Percentiles rank a stretch among this genome's conserved stretches.
phyloP scores from a whole-genome alignment of 2,888 invertebrate genomes.

The Bruchidius siliquastri region DNA sequence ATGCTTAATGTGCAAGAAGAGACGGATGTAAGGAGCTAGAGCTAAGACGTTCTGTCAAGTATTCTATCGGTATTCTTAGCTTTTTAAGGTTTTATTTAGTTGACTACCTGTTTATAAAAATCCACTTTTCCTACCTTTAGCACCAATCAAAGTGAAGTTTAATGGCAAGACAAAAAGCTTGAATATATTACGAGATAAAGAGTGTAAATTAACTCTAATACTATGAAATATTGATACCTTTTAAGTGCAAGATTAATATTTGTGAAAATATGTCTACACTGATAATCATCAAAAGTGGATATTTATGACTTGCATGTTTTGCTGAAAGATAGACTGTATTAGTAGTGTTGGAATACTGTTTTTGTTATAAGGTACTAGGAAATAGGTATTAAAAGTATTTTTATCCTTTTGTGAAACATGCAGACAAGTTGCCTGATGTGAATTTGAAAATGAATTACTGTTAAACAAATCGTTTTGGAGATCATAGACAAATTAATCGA shows the following conservation, averaged over 20 bases:
- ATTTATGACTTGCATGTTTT: not conserved
- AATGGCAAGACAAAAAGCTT: too few species aligned
- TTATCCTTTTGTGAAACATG: not conserved
- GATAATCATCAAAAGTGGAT: not conserved
- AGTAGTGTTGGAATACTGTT: not conserved
- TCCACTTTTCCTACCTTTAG: not conserved
- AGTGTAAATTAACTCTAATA: too few species aligned
- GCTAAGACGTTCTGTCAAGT: not conserved
- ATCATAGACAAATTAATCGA: too few species aligned
- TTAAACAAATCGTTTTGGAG: not conserved
- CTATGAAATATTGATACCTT: too few species aligned
- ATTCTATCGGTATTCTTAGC: not conserved
- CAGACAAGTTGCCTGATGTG: not conserved
- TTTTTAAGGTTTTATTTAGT: not conserved
- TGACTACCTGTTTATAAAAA: not conserved
- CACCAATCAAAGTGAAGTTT: too few species aligned
- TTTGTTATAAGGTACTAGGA: not conserved
- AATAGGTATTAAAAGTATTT: not conserved
- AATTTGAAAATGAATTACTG: not conserved
- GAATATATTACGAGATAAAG: too few species aligned
- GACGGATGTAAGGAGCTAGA: not conserved
- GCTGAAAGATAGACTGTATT: not conserved
- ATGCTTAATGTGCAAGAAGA: slow-evolving; percentile 27
- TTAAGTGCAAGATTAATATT: too few species aligned
- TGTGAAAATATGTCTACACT: too few species aligned